Percentiles rank a stretch among this genome's conserved stretches.
Evolutionary conservation across 1,140 invertebrate genomes (phyloP).

Genomic region (Drosophila kanapiae): DNA sequence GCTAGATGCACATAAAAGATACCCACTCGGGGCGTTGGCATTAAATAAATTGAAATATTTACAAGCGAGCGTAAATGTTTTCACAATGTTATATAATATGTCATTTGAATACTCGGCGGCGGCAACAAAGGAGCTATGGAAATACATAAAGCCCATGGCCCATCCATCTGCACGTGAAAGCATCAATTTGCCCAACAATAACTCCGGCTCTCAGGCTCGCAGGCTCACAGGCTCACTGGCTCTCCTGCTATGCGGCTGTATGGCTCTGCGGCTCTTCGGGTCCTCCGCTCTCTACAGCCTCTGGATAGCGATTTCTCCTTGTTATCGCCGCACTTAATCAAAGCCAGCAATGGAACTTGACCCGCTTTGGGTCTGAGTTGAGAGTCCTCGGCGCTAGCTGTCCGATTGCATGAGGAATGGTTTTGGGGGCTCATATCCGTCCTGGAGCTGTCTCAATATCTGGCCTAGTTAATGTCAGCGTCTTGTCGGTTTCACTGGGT

Average conservation of each 20-base stretch:
- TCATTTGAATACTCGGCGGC: constrained; percentile 61
- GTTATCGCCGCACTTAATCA: constrained; percentile 54
- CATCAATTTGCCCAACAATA: constrained; percentile 63
- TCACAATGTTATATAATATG: constrained; percentile 71
- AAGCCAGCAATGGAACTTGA: constrained; percentile 50
- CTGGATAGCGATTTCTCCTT: constrained; percentile 49
- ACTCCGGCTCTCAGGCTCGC: constrained; percentile 7
- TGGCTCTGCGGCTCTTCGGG: not conserved
- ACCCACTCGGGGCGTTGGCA: constrained; percentile 50
- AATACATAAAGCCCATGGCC: constrained; percentile 20
- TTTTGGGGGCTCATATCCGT: constrained; percentile 32
- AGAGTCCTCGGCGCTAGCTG: constrained; percentile 11
- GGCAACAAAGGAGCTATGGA: constrained; percentile 24
- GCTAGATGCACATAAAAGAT: constrained; percentile 75
- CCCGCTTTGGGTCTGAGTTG: constrained; percentile 16
- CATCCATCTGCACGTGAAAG: constrained; percentile 54
- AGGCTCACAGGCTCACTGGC: not conserved
- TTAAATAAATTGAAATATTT: constrained; percentile 83
- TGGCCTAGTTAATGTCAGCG: constrained; percentile 70
- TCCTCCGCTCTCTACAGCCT: not conserved
- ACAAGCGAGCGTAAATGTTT: constrained; percentile 79
- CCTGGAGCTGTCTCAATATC: constrained; percentile 57
- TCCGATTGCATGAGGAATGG: constrained; percentile 49
- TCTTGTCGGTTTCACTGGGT: constrained; percentile 58
- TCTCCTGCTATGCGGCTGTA: not conserved